Conservation (phyloP, 2,888 invertebrate genomes). For the Idaea biselata region DNA sequence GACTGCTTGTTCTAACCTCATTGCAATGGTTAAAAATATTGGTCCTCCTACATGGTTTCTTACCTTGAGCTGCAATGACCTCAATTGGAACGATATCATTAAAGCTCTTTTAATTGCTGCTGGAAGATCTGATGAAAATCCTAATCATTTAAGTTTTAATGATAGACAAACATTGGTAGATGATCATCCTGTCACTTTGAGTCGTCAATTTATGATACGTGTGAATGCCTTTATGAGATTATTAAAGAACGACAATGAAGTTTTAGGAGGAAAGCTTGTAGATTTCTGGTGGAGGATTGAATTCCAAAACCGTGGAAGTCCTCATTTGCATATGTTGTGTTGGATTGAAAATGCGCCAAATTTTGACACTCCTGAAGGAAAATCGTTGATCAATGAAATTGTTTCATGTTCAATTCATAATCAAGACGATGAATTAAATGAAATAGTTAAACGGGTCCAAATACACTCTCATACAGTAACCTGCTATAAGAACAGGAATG, state of each 20-base stretch:
- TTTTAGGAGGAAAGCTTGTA: constrained; percentile 21
- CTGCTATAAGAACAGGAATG: constrained; percentile 14
- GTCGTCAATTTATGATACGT: too few species aligned
- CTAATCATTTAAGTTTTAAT: too few species aligned
- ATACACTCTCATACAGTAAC: constrained; percentile 22
- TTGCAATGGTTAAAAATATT: constrained; percentile 40
- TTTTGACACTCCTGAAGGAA: constrained; percentile 19
- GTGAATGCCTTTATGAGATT: constrained; percentile 16
- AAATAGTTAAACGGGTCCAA: constrained; percentile 20
- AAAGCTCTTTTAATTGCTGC: constrained; percentile 31
- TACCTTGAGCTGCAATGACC: constrained; percentile 36
- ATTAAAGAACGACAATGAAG: constrained; percentile 12
- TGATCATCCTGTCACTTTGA: too few species aligned
- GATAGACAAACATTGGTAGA: too few species aligned
- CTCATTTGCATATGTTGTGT: constrained; percentile 26
- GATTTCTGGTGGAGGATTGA: constrained; percentile 27
- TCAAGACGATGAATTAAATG: constrained; percentile 14
- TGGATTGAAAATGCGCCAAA: constrained; percentile 19
- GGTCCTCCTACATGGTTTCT: constrained; percentile 43
- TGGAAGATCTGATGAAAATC: too few species aligned
- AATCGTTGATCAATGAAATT: constrained; percentile 10
- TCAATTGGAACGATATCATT: constrained; percentile 42
- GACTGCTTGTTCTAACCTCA: constrained; percentile 35
- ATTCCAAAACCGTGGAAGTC: constrained; percentile 27
- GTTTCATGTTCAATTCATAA: constrained; percentile 12